Conservation (phyloP, 2,888 invertebrate species). For the Cataglyphis rosenhaueri region DNA sequence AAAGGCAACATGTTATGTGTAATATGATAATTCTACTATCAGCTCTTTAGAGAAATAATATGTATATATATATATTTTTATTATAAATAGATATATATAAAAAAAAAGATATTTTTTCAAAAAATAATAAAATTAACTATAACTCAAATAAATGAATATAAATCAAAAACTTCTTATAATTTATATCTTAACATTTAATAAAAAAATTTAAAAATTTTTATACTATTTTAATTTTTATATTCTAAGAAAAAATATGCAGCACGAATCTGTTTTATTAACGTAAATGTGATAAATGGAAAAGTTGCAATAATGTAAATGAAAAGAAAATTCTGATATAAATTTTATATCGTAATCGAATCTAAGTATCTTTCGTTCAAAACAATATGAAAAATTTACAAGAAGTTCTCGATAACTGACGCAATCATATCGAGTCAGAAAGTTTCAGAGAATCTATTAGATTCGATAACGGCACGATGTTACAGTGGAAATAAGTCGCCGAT, state of each 20-base stretch:
- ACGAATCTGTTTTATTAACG: background rate
- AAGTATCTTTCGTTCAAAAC: background rate
- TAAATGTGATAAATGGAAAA: background rate
- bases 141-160: too few relatives aligned
- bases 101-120: background rate
- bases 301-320: background rate
- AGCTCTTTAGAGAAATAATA: background rate
- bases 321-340: background rate
- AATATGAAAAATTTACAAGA: background rate
- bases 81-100: background rate
- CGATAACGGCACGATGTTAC: slow-evolving; percentile 12
- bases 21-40: slow-evolving; percentile 7
- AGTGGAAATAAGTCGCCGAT: slow-evolving; percentile 17
- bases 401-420: slow-evolving; percentile 13
- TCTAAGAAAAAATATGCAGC: background rate
- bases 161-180: too few relatives aligned
- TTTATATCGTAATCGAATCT: slow-evolving; percentile 3
- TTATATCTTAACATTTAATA: too few relatives aligned
- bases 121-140: background rate
- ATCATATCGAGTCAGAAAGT: slow-evolving; percentile 9
- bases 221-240: background rate
- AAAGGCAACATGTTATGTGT: background rate
- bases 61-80: background rate
- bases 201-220: background rate
- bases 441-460: slow-evolving; percentile 22